A percentile compares a stretch with the other conserved stretches of the same genome.
These are phyloP conservation scores for Andrena chrysosceles DNA, from an alignment of 2,888 invertebrate genomes.

Conservation along the genomic window DNA sequence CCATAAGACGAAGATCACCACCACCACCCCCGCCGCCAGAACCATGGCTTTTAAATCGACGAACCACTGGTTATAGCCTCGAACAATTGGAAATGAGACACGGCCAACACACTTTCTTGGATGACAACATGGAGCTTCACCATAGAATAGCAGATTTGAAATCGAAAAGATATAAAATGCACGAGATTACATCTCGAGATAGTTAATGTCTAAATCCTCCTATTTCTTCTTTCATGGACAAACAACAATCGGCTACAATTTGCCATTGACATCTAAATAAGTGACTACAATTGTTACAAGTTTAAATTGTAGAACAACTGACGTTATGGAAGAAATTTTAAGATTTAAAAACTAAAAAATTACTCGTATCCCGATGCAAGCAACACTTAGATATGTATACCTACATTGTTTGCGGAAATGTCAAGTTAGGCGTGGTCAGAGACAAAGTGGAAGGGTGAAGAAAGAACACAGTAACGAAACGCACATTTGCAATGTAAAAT, in stretches of 20 bases:
- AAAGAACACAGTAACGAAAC: slow-evolving; percentile 20
- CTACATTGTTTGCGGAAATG: background rate
- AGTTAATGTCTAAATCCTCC: background rate
- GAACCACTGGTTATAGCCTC: slow-evolving; percentile 71
- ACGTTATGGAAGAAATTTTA: background rate
- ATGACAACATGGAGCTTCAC: slow-evolving; percentile 75
- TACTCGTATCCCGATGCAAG: no score
- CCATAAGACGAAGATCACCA: slow-evolving; percentile 50
- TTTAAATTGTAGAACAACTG: background rate
- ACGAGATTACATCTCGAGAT: background rate
- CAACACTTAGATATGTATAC: no score
- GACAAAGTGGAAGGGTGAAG: background rate
- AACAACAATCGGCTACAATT: background rate
- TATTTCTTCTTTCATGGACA: background rate
- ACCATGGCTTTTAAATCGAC: slow-evolving; percentile 74
- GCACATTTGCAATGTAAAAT: slow-evolving; percentile 69
- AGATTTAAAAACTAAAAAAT: no score
- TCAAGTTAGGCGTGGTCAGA: no score
- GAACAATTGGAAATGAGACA: slow-evolving; percentile 67
- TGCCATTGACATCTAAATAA: background rate
- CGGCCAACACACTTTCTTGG: slow-evolving; percentile 72
- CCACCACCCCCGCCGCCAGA: slow-evolving; percentile 54
- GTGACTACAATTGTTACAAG: background rate
- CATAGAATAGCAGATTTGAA: slow-evolving; percentile 70
- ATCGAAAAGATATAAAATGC: slow-evolving; percentile 39